Percentiles rank a stretch among this genome's conserved stretches.
These are phyloP conservation scores for Campylomormyrus numenius DNA, from an alignment of 2,113 vertebrate species.

Conservation along the genomic window DNA sequence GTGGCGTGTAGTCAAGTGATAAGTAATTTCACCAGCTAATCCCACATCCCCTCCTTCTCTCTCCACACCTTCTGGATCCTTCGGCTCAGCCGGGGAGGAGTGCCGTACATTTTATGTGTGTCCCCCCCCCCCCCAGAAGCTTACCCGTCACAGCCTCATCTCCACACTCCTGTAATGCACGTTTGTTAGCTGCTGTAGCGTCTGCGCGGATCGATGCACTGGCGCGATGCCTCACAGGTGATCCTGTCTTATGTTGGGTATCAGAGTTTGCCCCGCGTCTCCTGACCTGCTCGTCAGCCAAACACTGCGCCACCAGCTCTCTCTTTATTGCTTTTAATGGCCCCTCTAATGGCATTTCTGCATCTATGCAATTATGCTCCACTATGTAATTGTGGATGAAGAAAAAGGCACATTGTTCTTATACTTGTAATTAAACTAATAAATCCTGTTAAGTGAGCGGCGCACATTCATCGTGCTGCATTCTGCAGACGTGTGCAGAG, in stretches of 20 bases:
- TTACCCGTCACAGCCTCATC: background rate
- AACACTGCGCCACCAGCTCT: background rate
- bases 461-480: background rate
- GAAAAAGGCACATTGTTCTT: background rate
- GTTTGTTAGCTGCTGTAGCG: background rate
- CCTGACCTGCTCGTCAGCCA: background rate
- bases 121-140: background rate
- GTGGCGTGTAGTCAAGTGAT: background rate
- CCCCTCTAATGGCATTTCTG: background rate
- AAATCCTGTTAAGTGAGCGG: background rate
- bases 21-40: background rate
- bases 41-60: background rate
- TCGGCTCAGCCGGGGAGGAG: too few species aligned
- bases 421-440: slow-evolving; percentile 3
- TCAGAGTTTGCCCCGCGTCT: background rate
- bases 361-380: background rate
- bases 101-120: background rate
- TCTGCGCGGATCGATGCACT: background rate
- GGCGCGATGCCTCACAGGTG: background rate
- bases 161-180: background rate
- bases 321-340: background rate
- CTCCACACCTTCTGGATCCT: too few species aligned
- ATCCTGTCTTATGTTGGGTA: background rate
- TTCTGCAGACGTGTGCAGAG: background rate
- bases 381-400: background rate